Evolutionary conservation across 2,888 invertebrate species (phyloP).

Genomic region (Subacronicta megacephala): DNA sequence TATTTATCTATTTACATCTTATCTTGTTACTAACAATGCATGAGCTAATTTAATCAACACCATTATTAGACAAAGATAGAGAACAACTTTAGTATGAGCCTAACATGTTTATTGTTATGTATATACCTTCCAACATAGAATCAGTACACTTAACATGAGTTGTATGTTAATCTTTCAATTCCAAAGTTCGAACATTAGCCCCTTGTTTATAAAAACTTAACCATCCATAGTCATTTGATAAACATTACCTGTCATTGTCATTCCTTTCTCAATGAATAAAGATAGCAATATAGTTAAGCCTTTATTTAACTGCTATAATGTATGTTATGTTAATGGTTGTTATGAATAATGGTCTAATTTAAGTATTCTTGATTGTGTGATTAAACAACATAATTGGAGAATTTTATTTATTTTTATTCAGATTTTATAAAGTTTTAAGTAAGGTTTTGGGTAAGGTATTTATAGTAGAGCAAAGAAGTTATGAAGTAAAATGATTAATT

Average conservation of each 20-base stretch:
- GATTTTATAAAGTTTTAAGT: background rate
- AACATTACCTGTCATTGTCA: constrained; percentile 50
- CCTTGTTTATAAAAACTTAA: constrained; percentile 48
- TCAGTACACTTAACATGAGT: constrained; percentile 17
- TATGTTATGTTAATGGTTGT: constrained; percentile 10
- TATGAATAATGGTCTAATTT: constrained; percentile 22
- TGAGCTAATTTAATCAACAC: constrained; percentile 50
- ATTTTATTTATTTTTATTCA: constrained; percentile 14
- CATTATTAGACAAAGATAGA: constrained; percentile 52
- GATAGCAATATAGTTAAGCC: constrained; percentile 32
- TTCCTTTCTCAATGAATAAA: constrained; percentile 32
- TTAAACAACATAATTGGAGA: constrained; percentile 14
- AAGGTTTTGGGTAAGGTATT: background rate
- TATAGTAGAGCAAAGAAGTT: constrained; percentile 6
- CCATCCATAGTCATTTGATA: constrained; percentile 47
- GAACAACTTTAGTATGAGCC: constrained; percentile 27
- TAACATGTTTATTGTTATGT: constrained; percentile 10
- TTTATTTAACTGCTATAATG: constrained; percentile 9
- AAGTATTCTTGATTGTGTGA: constrained; percentile 14
- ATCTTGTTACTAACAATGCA: constrained; percentile 57
- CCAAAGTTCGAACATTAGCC: constrained; percentile 43
- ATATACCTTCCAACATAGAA: constrained; percentile 27
- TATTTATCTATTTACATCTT: constrained; percentile 50
- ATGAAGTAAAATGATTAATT: constrained; percentile 23
- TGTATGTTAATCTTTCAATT: constrained; percentile 42